Percentiles rank a stretch among this genome's conserved stretches.
phyloP scores from a whole-genome alignment of 2,888 invertebrate species.

The Nemotelus nigrinus region DNA sequence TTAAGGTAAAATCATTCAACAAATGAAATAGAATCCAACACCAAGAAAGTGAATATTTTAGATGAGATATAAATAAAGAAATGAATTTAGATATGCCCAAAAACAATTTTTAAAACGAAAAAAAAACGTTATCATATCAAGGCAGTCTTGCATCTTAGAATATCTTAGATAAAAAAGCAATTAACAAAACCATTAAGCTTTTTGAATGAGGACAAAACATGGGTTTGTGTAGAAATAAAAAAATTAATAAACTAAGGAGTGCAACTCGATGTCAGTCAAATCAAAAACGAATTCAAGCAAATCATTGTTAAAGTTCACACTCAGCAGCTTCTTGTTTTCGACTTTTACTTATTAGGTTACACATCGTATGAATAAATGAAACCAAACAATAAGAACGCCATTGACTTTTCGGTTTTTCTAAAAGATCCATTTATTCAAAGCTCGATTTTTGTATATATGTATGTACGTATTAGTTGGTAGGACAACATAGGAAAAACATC shows the following conservation, averaged over 20 bases:
- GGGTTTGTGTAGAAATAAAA: neutral
- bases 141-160: too few species aligned
- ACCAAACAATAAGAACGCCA: slow-evolving; percentile 45
- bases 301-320: too few species aligned
- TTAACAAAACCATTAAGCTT: neutral
- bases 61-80: neutral
- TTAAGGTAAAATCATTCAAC: neutral
- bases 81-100: neutral
- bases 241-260: too few species aligned
- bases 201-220: neutral
- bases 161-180: too few species aligned
- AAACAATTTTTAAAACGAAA: neutral
- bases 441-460: slow-evolving; percentile 4
- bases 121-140: neutral
- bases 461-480: too few species aligned
- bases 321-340: too few species aligned
- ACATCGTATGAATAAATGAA: slow-evolving; percentile 29
- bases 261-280: too few species aligned
- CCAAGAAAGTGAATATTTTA: neutral
- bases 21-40: neutral
- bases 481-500: too few species aligned
- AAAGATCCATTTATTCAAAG: slow-evolving; percentile 28
- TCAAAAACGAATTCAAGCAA: too few species aligned
- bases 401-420: slow-evolving; percentile 19
- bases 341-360: too few species aligned